These are phyloP conservation scores for Hirudinaria manillensis DNA, from an alignment of 2,888 invertebrate genomes.

Conservation along the genomic window DNA sequence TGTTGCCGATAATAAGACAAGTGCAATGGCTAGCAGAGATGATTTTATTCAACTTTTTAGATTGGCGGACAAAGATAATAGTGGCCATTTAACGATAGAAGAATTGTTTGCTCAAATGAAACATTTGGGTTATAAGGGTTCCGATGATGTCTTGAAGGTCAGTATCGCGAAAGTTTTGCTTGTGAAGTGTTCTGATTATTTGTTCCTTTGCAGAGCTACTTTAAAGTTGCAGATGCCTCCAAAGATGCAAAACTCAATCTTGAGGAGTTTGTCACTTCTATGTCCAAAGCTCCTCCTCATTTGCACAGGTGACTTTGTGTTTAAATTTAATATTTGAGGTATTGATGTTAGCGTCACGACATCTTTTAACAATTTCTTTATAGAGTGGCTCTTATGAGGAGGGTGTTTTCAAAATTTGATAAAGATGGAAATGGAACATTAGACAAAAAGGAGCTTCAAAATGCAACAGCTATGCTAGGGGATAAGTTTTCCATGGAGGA, in stretches of 20 bases:
- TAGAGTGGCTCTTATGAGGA: slow-evolving; percentile 35
- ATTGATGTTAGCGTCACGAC: neutral
- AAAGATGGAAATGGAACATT: slow-evolving; percentile 37
- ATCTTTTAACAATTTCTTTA: neutral
- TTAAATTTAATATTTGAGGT: neutral
- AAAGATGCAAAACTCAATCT: slow-evolving; percentile 36
- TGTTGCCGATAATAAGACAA: too few species aligned
- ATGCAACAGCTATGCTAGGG: slow-evolving; percentile 35
- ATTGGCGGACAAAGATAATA: slow-evolving; percentile 35
- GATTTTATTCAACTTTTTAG: slow-evolving; percentile 35
- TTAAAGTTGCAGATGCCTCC: slow-evolving; percentile 34
- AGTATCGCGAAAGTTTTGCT: neutral
- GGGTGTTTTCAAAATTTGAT: slow-evolving; percentile 36
- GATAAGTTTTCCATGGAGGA: slow-evolving; percentile 36
- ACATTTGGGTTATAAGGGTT: slow-evolving; percentile 35
- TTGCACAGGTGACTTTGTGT: slow-evolving; percentile 33
- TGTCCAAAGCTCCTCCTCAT: slow-evolving; percentile 35
- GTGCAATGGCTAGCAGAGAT: slow-evolving; percentile 26
- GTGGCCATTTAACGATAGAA: slow-evolving; percentile 32
- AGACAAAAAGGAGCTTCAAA: slow-evolving; percentile 36
- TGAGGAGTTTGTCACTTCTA: slow-evolving; percentile 36
- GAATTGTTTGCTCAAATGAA: slow-evolving; percentile 34
- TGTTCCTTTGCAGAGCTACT: slow-evolving; percentile 33
- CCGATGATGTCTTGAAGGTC: slow-evolving; percentile 37
- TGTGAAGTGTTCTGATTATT: neutral